Base-by-base conservation (phyloP, 2,888 invertebrate species). In the Drosophila robusta region DNA sequence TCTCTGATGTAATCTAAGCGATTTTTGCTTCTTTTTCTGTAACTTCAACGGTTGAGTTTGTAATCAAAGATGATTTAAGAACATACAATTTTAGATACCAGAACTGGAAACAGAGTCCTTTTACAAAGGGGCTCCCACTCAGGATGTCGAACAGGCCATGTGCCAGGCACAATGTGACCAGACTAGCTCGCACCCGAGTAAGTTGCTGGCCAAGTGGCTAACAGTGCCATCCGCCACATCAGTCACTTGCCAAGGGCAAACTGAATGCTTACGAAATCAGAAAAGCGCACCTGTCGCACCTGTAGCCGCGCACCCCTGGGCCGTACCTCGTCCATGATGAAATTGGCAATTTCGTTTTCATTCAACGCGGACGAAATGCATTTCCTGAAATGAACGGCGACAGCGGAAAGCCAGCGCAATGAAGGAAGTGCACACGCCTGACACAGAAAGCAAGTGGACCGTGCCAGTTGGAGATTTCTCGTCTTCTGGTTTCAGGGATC, bases 341-440 rank as follows among this genome's bases (percentile, higher is more conserved):
- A 89, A 89, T 89, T 89, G 87, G 70, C 90, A 89, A 89, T 89
- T 89, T 89, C 80, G 70, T 77, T 89, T 89, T 87, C 85, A 85
- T 79, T 84, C 72, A 83, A 66, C 70, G 67, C 73, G 82, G 86
- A 88, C 78, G 89, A 85, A 87, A 82, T 83, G 80, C 81, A 86
- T 86, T 87, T 87, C 87, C 87, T 71, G 84, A 64, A 84, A 87
- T 74, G 65, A 70, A 76, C 70, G 74, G 71, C 64, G 71, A 64
- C 76, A 65, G 24, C 41, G 62, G 63, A 46, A 36, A 50, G 72
- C 52, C 54, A 45, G 16, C 22, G 52, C 34, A 52, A 38, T 49
- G 57, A 49, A 50, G 74, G 62, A 56, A 55, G 54, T 60, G 69
- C 69, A 70, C 73, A 70, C 50, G 70, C 51, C 70, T 73, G 84